Evolutionary conservation across 2,797 vertebrate genomes (phyloP), one percentile per base, ranked within the genome.

Genomic region (Tangara arthus): DNA sequence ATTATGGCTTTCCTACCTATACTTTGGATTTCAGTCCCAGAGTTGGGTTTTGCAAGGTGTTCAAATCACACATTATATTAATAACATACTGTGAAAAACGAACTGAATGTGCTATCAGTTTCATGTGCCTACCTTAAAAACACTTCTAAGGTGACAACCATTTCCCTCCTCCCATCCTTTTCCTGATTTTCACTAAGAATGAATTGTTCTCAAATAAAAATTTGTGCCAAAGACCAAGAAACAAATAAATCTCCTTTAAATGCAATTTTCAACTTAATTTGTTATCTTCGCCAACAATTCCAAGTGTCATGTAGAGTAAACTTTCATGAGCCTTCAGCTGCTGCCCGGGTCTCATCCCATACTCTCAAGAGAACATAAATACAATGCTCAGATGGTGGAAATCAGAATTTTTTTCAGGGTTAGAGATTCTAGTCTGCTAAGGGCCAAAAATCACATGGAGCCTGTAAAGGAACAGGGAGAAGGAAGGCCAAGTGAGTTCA

Each of bases 91-190:
- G 5, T 72, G 72, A 82, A 86, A 82, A 88, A 53, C 21, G 24
- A 92, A 64, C 8, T 79, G 23, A 68, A 61, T 1, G 0, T 19
- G 12, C 44, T 53, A 35, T 24, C 50, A 55, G 17, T 49, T 92
- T 73, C 75, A 83, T 6, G 6, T 6, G 3, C 30, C 37, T 61
- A 59, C 34, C 32, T 82, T 82, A 68, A 82, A 80, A 80, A 42
- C 17, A 55, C 9, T 76, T 59, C 39, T 46, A 46, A 70, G 30
- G 35, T 39, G 82, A 63, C 27, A 64, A 39, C 14, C 6, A 77
- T 5, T 61, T 11, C 1, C 1, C 1, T 4, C n/a, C 1, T 4
- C 34, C 11, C 0, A 0, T 44, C 6, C 30, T 47, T 17, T 68
- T 70, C 49, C 53, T 44, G 63, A 16, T 71, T 78, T 71, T 80